Percentiles rank a stretch among this genome's conserved stretches.
Conservation (phyloP, 2,888 invertebrate genomes). For the Eupithecia subfuscata region DNA sequence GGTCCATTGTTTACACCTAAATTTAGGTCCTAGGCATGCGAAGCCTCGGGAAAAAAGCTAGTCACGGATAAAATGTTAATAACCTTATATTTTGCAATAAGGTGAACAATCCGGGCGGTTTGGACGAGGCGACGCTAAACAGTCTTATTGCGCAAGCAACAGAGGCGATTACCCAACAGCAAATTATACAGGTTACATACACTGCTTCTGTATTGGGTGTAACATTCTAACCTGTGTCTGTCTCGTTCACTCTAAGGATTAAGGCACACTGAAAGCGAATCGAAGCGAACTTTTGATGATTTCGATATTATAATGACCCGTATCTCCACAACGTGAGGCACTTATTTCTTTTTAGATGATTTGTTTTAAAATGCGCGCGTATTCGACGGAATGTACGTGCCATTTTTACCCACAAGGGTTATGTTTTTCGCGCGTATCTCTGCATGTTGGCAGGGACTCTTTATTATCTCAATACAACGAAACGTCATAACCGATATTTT, state of each 20-base stretch:
- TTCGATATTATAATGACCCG: background rate
- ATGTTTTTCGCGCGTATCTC: background rate
- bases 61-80: constrained; percentile 3
- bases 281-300: background rate
- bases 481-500: background rate
- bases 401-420: background rate
- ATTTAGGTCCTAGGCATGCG: background rate
- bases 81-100: constrained; percentile 53
- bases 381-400: too few species aligned
- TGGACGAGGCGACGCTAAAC: constrained; percentile 82
- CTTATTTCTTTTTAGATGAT: background rate
- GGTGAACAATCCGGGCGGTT: constrained; percentile 81
- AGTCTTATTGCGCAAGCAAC: constrained; percentile 81
- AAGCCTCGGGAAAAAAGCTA: background rate
- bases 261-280: background rate
- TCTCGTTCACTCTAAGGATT: constrained; percentile 22
- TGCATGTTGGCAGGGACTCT: background rate
- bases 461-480: background rate
- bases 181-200: constrained; percentile 78
- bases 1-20: background rate
- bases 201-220: constrained; percentile 22
- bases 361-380: background rate
- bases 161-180: constrained; percentile 82
- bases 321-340: background rate
- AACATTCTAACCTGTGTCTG: constrained; percentile 32